Conservation (phyloP, 2,888 invertebrate genomes). For the Scaptomyza parva region DNA sequence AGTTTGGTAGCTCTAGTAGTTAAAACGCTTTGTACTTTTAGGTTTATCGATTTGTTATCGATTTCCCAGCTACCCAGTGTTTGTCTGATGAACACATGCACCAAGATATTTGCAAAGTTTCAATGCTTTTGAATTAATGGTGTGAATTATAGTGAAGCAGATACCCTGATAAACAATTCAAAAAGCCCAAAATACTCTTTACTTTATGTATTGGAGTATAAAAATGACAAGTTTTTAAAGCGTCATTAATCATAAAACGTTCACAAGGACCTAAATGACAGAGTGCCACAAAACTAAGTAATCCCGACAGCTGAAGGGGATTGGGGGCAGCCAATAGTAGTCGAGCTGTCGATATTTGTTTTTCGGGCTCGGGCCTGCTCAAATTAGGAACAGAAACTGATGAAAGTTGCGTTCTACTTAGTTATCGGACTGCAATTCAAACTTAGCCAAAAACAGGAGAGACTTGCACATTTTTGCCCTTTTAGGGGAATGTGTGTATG, state of each 20-base stretch:
- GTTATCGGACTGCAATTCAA: not conserved
- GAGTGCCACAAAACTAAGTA: constrained; percentile 41
- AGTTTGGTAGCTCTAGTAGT: no score
- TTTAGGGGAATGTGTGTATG: constrained; percentile 5
- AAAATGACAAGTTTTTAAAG: constrained; percentile 72
- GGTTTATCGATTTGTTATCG: no score
- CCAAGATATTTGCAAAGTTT: no score
- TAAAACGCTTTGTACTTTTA: no score
- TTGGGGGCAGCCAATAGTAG: constrained; percentile 17
- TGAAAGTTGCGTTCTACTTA: constrained; percentile 48
- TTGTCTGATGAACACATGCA: no score
- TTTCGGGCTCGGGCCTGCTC: constrained; percentile 58
- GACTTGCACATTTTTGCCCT: constrained; percentile 33
- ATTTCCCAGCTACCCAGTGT: no score
- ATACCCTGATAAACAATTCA: no score
- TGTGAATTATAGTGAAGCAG: no score
- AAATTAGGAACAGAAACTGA: constrained; percentile 65
- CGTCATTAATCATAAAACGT: constrained; percentile 76
- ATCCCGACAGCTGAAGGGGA: constrained; percentile 36
- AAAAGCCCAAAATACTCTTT: no score
- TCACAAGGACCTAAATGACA: constrained; percentile 66
- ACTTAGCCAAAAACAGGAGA: constrained; percentile 3
- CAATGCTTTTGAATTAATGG: no score
- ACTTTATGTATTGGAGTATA: no score
- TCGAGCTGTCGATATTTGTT: constrained; percentile 72